A percentile compares a stretch with the other conserved stretches of the same genome.
These are phyloP conservation scores for Drosophila nigritarsus DNA, from an alignment of 2,888 invertebrate genomes.

Conservation along the genomic window DNA sequence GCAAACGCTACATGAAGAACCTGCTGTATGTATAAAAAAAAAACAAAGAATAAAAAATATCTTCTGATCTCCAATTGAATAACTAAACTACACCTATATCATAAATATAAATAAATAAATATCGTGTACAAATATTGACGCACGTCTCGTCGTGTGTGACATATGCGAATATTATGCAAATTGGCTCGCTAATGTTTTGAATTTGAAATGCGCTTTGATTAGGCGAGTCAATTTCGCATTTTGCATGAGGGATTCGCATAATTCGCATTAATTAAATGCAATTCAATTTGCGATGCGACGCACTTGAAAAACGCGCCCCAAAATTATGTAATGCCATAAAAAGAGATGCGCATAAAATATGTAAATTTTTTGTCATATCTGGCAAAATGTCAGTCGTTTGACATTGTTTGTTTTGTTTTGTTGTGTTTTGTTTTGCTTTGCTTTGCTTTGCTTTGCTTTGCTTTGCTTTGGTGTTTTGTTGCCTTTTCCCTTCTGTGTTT, in stretches of 20 bases:
- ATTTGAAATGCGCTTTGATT: constrained; percentile 61
- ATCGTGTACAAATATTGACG: constrained; percentile 64
- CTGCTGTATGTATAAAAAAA: constrained; percentile 82
- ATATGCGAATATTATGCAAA: constrained; percentile 73
- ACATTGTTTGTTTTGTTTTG: constrained; percentile 23
- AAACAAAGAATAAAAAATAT: neutral
- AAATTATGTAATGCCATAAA: constrained; percentile 29
- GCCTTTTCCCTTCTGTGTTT: constrained; percentile 18
- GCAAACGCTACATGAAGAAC: constrained; percentile 85
- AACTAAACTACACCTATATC: neutral
- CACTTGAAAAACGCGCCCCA: constrained; percentile 57
- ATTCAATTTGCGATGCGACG: constrained; percentile 37
- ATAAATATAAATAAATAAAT: constrained; percentile 12
- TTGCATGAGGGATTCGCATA: constrained; percentile 23
- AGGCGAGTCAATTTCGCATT: constrained; percentile 32
- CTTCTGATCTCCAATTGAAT: neutral
- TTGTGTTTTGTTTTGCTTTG: neutral
- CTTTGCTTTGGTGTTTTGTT: constrained; percentile 21
- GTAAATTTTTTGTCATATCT: constrained; percentile 53
- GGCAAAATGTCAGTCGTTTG: constrained; percentile 36
- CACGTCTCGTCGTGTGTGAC: constrained; percentile 40
- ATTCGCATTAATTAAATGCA: constrained; percentile 58
- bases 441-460: neutral
- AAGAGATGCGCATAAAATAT: constrained; percentile 58
- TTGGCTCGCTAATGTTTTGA: constrained; percentile 52